These are phyloP conservation scores for Tokudaia muenninki DNA, from an alignment of 2,797 vertebrate genomes.

Conservation along the genomic window DNA sequence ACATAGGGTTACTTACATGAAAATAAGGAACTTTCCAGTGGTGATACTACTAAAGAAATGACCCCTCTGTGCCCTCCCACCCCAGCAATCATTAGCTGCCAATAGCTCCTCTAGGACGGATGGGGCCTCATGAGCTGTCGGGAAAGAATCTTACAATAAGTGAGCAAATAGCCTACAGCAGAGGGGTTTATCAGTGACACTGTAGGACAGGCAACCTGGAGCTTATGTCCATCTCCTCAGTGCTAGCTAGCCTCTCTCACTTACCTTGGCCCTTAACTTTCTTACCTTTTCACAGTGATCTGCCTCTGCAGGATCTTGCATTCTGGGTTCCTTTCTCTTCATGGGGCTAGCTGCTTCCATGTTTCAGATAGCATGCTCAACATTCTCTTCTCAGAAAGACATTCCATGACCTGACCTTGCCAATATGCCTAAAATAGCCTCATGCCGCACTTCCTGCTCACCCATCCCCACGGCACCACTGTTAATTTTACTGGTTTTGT, in stretches of 20 bases:
- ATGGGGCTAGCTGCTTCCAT: conserved; percentile 1
- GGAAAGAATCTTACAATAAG: conserved; percentile 3
- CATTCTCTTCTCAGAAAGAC: conserved; percentile 7
- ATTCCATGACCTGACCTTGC: not conserved
- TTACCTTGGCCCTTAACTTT: not conserved
- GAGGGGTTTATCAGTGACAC: not conserved
- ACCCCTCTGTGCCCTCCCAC: not conserved
- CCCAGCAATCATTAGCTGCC: not conserved
- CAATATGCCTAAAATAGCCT: not conserved
- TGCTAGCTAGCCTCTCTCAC: not conserved
- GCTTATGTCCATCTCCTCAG: not conserved
- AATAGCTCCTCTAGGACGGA: not conserved
- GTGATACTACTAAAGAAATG: not conserved
- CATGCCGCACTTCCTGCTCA: not conserved
- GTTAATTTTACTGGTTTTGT: conserved; percentile 5
- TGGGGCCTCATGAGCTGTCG: not conserved
- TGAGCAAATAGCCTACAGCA: not conserved
- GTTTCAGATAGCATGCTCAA: not conserved
- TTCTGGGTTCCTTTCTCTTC: not conserved
- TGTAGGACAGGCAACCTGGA: not conserved
- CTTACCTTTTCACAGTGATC: not conserved
- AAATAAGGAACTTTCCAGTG: not conserved
- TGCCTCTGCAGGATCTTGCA: not conserved
- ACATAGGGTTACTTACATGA: not conserved
- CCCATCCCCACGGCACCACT: not conserved